A percentile compares a stretch with the other conserved stretches of the same genome.
phyloP scores from a whole-genome alignment of 2,113 vertebrate species.

The Cranoglanis bouderius region DNA sequence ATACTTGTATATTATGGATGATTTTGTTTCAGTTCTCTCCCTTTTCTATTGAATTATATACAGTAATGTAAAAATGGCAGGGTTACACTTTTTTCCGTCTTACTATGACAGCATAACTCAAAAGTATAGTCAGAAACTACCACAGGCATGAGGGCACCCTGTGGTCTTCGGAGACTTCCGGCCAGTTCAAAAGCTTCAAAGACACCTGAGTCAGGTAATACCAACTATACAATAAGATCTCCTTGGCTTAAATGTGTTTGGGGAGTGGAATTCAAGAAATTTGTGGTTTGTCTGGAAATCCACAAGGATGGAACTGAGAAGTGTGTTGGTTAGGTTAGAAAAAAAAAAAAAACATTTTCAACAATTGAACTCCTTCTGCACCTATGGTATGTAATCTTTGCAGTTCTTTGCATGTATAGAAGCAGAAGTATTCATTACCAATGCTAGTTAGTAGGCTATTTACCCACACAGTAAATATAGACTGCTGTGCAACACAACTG shows the following conservation, averaged over 20 bases:
- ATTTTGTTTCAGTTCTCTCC: too few species aligned
- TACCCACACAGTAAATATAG: background rate
- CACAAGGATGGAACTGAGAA: background rate
- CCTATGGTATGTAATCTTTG: background rate
- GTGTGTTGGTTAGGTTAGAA: too few species aligned
- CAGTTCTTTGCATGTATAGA: background rate
- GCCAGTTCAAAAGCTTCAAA: background rate
- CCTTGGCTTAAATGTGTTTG: background rate
- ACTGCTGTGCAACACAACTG: background rate
- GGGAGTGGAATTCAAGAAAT: background rate
- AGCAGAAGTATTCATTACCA: background rate
- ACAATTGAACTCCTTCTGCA: background rate
- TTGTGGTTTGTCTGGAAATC: background rate
- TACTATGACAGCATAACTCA: background rate
- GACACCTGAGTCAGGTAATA: background rate
- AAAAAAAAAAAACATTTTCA: background rate
- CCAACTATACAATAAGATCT: background rate
- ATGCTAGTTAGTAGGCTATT: background rate
- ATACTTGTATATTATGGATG: too few species aligned
- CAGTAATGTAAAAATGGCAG: too few species aligned
- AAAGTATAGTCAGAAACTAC: background rate
- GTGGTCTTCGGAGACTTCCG: background rate
- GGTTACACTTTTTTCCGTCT: too few species aligned
- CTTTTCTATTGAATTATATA: too few species aligned
- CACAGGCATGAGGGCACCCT: background rate